phyloP scores from a whole-genome alignment of 2,113 vertebrate species.

The Gobius niger region DNA sequence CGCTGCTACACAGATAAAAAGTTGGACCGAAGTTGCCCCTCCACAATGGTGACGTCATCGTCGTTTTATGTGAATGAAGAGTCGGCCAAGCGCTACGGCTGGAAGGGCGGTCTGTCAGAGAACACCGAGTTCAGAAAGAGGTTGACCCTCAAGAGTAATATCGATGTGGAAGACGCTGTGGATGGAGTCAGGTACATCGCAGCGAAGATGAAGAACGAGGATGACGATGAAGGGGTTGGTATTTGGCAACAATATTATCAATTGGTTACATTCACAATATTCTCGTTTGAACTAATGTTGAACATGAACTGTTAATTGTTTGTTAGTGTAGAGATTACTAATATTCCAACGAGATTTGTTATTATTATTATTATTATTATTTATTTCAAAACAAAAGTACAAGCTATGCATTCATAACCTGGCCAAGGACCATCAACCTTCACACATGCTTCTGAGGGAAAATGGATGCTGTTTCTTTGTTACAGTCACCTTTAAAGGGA shows the following conservation, averaged over 20 bases:
- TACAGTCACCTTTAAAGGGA: no score
- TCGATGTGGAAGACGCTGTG: conserved; percentile 76
- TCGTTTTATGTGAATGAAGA: conserved; percentile 76
- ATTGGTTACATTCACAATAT: no score
- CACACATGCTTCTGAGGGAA: no score
- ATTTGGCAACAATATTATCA: background rate
- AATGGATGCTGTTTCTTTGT: no score
- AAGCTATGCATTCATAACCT: no score
- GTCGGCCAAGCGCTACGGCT: conserved; percentile 70
- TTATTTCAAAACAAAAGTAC: no score
- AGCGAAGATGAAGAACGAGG: conserved; percentile 80
- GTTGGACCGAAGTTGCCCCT: conserved; percentile 37
- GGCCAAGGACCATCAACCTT: no score
- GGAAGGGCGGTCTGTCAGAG: conserved; percentile 70
- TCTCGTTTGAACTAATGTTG: no score
- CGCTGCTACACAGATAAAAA: conserved; percentile 60
- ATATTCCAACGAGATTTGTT: no score
- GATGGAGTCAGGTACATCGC: conserved; percentile 80
- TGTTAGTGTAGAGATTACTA: no score
- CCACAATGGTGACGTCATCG: conserved; percentile 50
- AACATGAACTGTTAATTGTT: no score
- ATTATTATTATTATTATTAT: no score
- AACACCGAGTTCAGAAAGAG: conserved; percentile 74
- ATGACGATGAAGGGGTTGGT: conserved; percentile 80
- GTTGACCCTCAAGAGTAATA: conserved; percentile 69